Evolutionary conservation across 2,113 vertebrate species (phyloP), one percentile per base, ranked within the genome.

Genomic region (Monopterus albus): DNA sequence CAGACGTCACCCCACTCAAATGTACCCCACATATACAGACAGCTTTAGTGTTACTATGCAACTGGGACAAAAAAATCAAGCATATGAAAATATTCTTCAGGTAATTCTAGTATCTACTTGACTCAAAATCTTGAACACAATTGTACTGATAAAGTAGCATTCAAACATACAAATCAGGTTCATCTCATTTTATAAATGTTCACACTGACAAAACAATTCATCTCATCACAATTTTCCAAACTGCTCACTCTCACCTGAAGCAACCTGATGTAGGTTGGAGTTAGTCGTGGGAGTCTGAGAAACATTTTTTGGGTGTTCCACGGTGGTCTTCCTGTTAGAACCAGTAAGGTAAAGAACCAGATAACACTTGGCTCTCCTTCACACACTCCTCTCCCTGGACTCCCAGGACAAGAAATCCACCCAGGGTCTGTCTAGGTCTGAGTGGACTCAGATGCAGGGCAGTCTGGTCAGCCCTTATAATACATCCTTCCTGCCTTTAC

Each of bases 191-290:
- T 2, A 21, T 33, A 15, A 35, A 21, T 4, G 5, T 66, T 7
- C 4, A 64, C 17, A 10, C 7, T 7, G 1, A 60, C 6, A 12
- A 45, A 46, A 42, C 7, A 11, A 21, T 3, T 13, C 0, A 42
- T 51, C 3, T 20, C 14, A 12, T 12, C 5, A 35, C 9, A 15
- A 35, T 28, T 11, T 0, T 1, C 15, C 9, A 28, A 49, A 46
- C 23, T 33, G 38, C 29, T 62, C 18, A 33, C 29, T 63, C 92
- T 79, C 88, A 96, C 94, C 94, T 95, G 93, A 77, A 95, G 75
- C 82, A 93, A 90, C 59, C 93, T 85, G 82, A 95, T 94, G 75
- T 94, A 96, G 33, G 94, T 88, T 31, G 92, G 92, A 57, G 93
- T 94, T 83, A 94, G 88, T 88, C 87, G 93, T 28, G 89, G 72